Evolutionary conservation across 2,888 invertebrate genomes (phyloP).

Genomic region (Malthinus flaveolus): DNA sequence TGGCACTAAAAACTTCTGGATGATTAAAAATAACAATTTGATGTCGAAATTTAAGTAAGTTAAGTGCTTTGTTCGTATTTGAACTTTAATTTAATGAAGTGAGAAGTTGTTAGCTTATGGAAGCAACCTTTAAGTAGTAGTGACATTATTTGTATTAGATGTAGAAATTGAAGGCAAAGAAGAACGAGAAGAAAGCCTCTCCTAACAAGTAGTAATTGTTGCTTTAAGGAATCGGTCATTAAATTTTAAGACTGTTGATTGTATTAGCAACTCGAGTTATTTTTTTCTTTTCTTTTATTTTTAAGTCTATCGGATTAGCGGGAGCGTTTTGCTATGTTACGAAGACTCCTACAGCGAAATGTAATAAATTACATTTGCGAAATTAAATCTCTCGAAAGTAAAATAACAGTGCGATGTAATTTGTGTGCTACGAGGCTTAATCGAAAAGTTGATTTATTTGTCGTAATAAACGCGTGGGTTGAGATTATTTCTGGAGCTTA

Average conservation of each 20-base stretch:
- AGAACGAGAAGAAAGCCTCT: background rate
- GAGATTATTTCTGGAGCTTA: no score
- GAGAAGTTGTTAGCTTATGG: background rate
- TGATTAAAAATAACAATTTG: background rate
- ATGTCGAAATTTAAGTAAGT: background rate
- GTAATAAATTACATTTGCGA: no score
- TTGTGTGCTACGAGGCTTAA: no score
- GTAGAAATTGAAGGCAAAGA: background rate
- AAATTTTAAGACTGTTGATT: background rate
- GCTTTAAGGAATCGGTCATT: background rate
- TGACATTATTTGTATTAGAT: constrained; percentile 7
- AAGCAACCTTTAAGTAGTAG: background rate
- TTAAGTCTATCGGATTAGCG: no score
- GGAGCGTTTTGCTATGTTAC: no score
- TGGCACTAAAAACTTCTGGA: background rate
- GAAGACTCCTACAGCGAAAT: no score
- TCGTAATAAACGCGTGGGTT: no score
- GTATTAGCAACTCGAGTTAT: background rate
- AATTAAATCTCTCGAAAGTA: no score
- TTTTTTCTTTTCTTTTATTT: background rate
- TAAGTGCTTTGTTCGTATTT: constrained; percentile 2
- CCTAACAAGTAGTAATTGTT: background rate
- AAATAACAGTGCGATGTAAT: no score
- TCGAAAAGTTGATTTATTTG: no score
- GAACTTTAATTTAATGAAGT: constrained; percentile 11